Conservation (phyloP, 2,113 vertebrate species). For the Falco punctatus region DNA sequence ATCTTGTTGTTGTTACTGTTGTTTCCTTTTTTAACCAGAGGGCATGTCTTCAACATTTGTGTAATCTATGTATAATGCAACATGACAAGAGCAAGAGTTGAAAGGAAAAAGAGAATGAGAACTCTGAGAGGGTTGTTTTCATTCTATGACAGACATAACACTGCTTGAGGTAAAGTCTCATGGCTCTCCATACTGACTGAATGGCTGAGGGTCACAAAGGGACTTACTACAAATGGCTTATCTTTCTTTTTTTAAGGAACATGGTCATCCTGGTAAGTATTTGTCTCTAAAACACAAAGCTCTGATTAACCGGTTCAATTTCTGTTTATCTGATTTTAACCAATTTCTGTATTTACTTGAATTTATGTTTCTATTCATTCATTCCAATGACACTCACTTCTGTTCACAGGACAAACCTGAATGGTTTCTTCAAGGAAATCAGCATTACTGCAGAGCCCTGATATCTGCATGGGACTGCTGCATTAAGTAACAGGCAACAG, state of each 20-base stretch:
- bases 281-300: neutral
- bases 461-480: neutral
- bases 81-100: slow-evolving; percentile 56
- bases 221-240: neutral
- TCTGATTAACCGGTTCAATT: neutral
- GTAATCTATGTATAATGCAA: slow-evolving; percentile 60
- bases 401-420: neutral
- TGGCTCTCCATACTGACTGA: slow-evolving; percentile 14
- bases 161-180: slow-evolving; percentile 26
- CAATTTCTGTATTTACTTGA: neutral
- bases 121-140: slow-evolving; percentile 27
- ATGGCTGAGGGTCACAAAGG: slow-evolving; percentile 1
- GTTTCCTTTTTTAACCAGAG: slow-evolving; percentile 41
- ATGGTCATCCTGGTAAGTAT: neutral
- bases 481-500: neutral
- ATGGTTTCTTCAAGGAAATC: neutral
- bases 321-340: neutral
- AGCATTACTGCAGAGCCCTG: neutral
- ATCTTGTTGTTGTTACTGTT: slow-evolving; percentile 28
- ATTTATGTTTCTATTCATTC: neutral
- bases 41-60: slow-evolving; percentile 41
- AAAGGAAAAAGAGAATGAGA: slow-evolving; percentile 2
- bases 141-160: slow-evolving; percentile 31
- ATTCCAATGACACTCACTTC: neutral
- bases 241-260: neutral